Evolutionary conservation across 2,888 invertebrate species (phyloP).

Genomic region (Nebria brevicollis): DNA sequence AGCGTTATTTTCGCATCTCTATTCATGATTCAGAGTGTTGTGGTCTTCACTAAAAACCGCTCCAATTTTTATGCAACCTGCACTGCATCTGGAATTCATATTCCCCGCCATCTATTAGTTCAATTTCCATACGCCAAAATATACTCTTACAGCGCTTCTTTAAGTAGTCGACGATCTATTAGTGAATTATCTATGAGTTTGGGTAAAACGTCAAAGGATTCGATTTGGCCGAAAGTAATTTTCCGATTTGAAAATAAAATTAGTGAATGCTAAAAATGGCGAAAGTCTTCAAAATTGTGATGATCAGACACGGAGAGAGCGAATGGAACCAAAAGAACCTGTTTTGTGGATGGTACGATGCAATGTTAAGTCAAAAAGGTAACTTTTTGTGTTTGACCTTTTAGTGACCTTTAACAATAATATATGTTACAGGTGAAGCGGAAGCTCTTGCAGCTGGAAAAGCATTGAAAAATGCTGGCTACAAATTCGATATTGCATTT

Average conservation of each 20-base stretch:
- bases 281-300: conserved; percentile 68
- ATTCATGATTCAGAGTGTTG: too few relatives aligned
- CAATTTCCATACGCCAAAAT: too few relatives aligned
- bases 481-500: conserved; percentile 70
- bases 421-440: conserved; percentile 63
- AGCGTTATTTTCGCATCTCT: too few relatives aligned
- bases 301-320: conserved; percentile 74
- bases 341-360: conserved; percentile 74
- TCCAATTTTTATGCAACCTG: too few relatives aligned
- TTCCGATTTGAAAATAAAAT: background rate
- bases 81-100: too few relatives aligned
- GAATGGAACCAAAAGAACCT: conserved; percentile 73
- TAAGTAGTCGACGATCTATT: too few relatives aligned
- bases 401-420: conserved; percentile 26
- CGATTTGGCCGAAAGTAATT: background rate
- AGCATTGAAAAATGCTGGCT: conserved; percentile 69
- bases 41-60: too few relatives aligned
- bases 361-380: conserved; percentile 70
- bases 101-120: too few relatives aligned
- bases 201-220: background rate
- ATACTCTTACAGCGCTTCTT: too few relatives aligned
- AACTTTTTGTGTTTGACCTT: conserved; percentile 51
- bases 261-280: conserved; percentile 52
- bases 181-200: too few relatives aligned
- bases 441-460: conserved; percentile 71